These are phyloP conservation scores for Microcebus lehilahytsara DNA, from an alignment of 2,113 vertebrate species.

Conservation along the genomic window DNA sequence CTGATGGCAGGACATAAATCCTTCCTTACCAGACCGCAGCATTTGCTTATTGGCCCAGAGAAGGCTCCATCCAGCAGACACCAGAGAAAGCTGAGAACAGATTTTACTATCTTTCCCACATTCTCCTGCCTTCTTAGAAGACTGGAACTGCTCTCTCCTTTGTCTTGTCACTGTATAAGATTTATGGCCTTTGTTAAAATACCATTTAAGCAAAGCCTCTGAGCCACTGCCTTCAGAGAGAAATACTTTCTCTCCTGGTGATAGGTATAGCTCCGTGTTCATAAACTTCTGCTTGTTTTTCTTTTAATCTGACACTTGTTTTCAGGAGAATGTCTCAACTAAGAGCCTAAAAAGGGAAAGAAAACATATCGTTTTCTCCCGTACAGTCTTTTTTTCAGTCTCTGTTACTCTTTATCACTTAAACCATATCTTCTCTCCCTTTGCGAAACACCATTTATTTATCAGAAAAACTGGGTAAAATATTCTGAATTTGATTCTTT, in stretches of 20 bases:
- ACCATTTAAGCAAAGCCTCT: neutral
- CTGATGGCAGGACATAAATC: neutral
- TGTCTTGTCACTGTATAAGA: neutral
- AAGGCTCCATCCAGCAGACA: neutral
- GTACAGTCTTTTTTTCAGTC: neutral
- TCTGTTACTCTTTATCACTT: neutral
- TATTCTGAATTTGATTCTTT: neutral
- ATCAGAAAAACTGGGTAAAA: neutral
- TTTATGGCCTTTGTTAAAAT: neutral
- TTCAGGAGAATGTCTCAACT: neutral
- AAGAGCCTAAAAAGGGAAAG: neutral
- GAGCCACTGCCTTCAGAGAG: neutral
- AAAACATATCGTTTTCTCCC: neutral
- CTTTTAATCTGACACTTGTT: neutral
- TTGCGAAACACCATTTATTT: neutral
- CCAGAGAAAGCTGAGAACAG: neutral
- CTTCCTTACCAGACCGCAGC: neutral
- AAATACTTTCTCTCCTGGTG: neutral
- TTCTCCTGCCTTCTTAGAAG: neutral
- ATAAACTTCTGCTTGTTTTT: neutral
- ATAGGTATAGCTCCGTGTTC: neutral
- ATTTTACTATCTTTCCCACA: neutral
- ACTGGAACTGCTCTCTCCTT: neutral
- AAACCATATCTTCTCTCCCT: neutral
- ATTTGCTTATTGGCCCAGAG: neutral